phyloP scores from a whole-genome alignment of 2,113 vertebrate genomes.

The Oncorhynchus kisutch region DNA sequence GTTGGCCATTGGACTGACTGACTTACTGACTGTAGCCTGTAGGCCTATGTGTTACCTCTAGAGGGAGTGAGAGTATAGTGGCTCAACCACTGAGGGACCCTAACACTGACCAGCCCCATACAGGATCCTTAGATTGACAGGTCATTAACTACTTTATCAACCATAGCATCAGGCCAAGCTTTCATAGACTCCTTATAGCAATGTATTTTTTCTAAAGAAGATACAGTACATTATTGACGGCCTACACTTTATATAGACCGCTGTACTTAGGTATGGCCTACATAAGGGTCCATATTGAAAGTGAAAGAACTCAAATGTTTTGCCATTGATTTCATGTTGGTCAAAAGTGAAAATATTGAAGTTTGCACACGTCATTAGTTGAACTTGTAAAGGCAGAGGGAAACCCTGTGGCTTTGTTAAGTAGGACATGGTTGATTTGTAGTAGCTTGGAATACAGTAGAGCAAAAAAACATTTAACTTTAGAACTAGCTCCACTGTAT shows the following conservation, averaged over 20 bases:
- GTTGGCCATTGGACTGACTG: neutral
- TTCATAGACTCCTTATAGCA: neutral
- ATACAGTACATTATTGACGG: neutral
- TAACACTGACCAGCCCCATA: slow-evolving; percentile 33
- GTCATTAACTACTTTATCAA: slow-evolving; percentile 8
- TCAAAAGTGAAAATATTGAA: neutral
- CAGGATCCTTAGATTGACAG: slow-evolving; percentile 30
- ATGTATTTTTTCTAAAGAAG: neutral
- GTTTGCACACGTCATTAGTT: no score
- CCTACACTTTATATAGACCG: neutral
- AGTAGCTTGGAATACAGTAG: no score
- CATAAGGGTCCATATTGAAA: neutral
- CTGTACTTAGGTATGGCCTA: neutral
- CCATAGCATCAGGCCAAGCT: neutral
- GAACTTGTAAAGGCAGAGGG: no score
- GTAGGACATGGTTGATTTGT: neutral
- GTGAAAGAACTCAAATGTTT: neutral
- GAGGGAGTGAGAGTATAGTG: slow-evolving; percentile 62
- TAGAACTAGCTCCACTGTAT: no score
- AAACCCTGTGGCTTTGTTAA: slow-evolving; percentile 45
- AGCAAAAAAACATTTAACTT: no score
- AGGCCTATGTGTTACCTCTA: slow-evolving; percentile 50
- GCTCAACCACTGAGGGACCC: neutral
- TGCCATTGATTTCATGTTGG: neutral
- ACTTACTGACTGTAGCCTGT: slow-evolving; percentile 3